Conservation (phyloP, 2,113 vertebrate genomes). For the Equus quagga region DNA sequence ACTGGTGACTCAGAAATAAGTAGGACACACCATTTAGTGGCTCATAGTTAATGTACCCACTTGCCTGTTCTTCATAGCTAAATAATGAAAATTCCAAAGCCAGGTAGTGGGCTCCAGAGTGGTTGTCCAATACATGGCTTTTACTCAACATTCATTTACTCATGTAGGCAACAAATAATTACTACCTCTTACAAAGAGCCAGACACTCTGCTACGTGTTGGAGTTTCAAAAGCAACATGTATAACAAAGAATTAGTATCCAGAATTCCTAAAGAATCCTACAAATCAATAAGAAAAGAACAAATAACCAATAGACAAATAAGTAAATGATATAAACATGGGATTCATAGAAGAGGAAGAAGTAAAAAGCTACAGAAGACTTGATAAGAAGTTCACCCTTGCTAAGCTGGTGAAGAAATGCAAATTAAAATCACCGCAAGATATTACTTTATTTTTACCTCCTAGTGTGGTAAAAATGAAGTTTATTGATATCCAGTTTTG, state of each 20-base stretch:
- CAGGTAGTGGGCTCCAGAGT: background rate
- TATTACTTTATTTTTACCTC: slow-evolving; percentile 7
- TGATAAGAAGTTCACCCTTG: background rate
- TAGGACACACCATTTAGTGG: background rate
- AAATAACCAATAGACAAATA: background rate
- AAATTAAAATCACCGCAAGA: background rate
- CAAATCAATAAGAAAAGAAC: slow-evolving; percentile 32
- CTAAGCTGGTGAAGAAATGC: background rate
- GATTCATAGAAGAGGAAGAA: background rate
- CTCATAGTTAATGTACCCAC: slow-evolving; percentile 20
- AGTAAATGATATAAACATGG: background rate
- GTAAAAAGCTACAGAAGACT: background rate
- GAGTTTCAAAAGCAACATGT: slow-evolving; percentile 4
- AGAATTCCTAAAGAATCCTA: slow-evolving; percentile 27
- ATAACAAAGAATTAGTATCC: background rate
- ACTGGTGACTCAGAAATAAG: background rate
- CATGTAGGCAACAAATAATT: background rate
- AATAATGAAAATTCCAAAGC: background rate
- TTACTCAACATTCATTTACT: background rate
- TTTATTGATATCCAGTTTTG: background rate
- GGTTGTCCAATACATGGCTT: background rate
- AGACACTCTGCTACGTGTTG: background rate
- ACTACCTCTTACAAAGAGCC: background rate
- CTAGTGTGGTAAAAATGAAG: background rate
- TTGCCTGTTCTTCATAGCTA: slow-evolving; percentile 36